Conservation (phyloP, 2,113 vertebrate species). For the Ciconia boyciana region DNA sequence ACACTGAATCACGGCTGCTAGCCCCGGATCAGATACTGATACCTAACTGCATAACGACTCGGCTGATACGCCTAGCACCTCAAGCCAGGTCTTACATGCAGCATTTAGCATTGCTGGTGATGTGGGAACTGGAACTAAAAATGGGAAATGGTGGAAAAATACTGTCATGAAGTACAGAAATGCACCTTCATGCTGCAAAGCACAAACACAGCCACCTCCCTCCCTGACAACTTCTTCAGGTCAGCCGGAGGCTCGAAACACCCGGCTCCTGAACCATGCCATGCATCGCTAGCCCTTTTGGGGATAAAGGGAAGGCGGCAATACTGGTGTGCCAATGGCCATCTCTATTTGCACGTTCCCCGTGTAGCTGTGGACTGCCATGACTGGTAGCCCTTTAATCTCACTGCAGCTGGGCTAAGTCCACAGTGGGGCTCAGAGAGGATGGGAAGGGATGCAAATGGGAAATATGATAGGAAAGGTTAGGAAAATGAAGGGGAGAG, state of each 20-base stretch:
- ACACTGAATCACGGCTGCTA: neutral
- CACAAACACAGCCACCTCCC: neutral
- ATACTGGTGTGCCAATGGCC: neutral
- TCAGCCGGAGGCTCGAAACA: neutral
- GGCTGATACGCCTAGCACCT: neutral
- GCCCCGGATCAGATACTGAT: neutral
- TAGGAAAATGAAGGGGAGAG: neutral
- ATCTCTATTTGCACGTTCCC: neutral
- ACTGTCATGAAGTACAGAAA: neutral
- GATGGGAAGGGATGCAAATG: neutral
- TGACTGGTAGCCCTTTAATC: neutral
- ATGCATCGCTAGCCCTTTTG: neutral
- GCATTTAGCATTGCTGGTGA: neutral
- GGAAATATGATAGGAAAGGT: neutral
- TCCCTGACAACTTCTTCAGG: neutral
- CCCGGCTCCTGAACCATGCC: neutral
- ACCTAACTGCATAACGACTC: neutral
- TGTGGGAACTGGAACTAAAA: neutral
- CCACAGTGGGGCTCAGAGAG: neutral
- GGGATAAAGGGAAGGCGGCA: neutral
- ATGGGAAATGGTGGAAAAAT: neutral
- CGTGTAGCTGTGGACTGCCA: neutral
- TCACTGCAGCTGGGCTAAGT: slow-evolving; percentile 22
- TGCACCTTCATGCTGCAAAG: neutral
- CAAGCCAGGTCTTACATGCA: neutral